Base-by-base conservation (phyloP, 2,797 vertebrate genomes). In the Sorex maritimensis region DNA sequence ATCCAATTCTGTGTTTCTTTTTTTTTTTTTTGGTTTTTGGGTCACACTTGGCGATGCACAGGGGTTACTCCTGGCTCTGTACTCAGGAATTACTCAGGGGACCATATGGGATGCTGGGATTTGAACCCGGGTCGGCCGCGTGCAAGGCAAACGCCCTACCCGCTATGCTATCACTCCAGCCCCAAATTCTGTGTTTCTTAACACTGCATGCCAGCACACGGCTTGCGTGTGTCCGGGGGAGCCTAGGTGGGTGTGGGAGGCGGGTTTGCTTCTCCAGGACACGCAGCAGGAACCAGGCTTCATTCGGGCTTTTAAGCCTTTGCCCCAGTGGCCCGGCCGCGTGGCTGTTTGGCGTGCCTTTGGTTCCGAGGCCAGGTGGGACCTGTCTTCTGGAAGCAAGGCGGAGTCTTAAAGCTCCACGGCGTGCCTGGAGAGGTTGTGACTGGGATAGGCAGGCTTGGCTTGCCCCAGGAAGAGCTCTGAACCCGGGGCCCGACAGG, bases 121-220 rank as follows among this genome's bases (percentile, higher is more conserved):
- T 34, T 34, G 34, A 34, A 34, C 34, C 34, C 34, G 34, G 34
- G 34, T 34, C 34, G 34, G 34, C 34, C 34, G 34, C 34, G 34
- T 34, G 34, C 34, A 34, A 34, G 34, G 34, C 34, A 34, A 34
- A 34, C 34, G 2, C 46, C 46, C 46, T 49, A 7, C 46, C 46
- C 11, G 46, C 46, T 49, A 12, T 49, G 46, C 46, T 49, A 7
- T 49, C 6, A 12, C 46, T 49, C 46, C 46, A 12, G 6, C 46
- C 46, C 46, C 46, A 49, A 34, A 30, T 87, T 94, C 73, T 92
- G 0, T 92, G 21, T 77, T 93, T 96, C 52, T 93, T 94, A 86
- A 44, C 46, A 61, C 44, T 30, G 21, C 61, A 0, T 80, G 75
- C 17, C 7, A 61, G 2, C 7, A 41, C 23, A 67, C 72, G 80